A percentile compares a stretch with the other conserved stretches of the same genome.
These are phyloP conservation scores for Dolichotis patagonum DNA, from an alignment of 2,113 vertebrate species.

Conservation along the genomic window DNA sequence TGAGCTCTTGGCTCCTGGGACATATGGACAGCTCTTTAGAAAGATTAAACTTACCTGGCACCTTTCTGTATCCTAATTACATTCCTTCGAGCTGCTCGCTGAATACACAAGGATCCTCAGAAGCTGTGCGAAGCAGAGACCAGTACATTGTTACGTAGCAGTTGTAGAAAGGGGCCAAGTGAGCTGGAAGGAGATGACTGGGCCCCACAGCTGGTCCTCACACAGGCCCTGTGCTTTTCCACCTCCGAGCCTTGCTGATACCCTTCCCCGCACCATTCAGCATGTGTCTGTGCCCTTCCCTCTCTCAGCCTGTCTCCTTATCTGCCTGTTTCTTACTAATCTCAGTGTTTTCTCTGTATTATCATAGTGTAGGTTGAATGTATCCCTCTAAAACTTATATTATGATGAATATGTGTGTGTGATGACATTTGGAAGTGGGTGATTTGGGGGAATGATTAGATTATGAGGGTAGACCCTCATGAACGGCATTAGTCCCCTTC, in stretches of 20 bases:
- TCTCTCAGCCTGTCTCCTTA: neutral
- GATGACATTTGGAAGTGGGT: neutral
- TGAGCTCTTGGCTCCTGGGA: slow-evolving; percentile 28
- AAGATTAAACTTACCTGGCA: slow-evolving; percentile 6
- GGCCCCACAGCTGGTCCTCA: too few species aligned
- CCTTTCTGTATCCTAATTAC: slow-evolving; percentile 51
- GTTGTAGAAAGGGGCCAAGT: neutral
- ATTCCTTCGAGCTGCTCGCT: slow-evolving; percentile 29
- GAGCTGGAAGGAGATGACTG: neutral
- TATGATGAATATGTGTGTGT: neutral
- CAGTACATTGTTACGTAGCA: neutral
- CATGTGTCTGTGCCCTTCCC: neutral
- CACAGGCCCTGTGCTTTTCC: neutral
- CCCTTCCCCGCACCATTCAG: fast-evolving
- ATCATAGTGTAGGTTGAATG: neutral
- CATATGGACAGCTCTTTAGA: neutral
- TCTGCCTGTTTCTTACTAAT: neutral
- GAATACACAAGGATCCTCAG: neutral
- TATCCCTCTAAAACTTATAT: neutral
- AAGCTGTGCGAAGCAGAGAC: neutral
- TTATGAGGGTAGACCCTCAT: neutral
- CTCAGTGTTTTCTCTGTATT: neutral
- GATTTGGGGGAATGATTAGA: neutral
- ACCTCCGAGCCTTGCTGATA: fast-evolving
- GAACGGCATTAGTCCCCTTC: neutral